Conservation (phyloP, 2,888 invertebrate species). For the Ischnus inquisitorius region DNA sequence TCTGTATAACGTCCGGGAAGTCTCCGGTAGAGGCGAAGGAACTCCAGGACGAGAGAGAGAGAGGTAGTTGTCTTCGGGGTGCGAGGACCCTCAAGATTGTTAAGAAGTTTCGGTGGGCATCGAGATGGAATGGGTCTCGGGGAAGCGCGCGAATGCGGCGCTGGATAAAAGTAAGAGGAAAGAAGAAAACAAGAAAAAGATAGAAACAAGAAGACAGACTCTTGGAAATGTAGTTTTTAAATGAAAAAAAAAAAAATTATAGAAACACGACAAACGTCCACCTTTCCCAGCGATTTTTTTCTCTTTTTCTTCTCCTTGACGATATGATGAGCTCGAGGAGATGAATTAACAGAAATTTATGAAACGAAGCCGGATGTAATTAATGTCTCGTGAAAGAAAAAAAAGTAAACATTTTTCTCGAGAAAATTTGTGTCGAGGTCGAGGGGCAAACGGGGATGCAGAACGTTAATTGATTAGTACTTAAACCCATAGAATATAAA, state of each 20-base stretch:
- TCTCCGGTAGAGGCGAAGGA: slow-evolving; percentile 34
- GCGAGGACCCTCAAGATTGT: slow-evolving; percentile 67
- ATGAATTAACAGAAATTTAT: not conserved
- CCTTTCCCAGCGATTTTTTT: not conserved
- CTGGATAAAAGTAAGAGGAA: slow-evolving; percentile 36
- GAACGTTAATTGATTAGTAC: too few relatives aligned
- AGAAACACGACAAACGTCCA: not conserved
- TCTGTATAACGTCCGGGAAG: slow-evolving; percentile 69
- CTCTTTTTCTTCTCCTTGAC: not conserved
- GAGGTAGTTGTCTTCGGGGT: slow-evolving; percentile 7
- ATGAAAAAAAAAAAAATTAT: not conserved
- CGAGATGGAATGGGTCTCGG: slow-evolving; percentile 38
- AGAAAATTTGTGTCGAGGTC: not conserved
- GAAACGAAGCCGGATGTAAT: not conserved
- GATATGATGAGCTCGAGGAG: not conserved
- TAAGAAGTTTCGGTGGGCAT: slow-evolving; percentile 67
- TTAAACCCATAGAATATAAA: too few relatives aligned
- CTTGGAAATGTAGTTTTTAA: not conserved
- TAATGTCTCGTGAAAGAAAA: not conserved
- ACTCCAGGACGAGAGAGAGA: slow-evolving; percentile 2
- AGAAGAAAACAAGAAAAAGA: slow-evolving; percentile 24
- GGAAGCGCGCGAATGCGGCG: slow-evolving; percentile 44
- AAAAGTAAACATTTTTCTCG: not conserved
- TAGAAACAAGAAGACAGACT: not conserved
- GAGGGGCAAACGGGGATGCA: not conserved